A percentile compares a stretch with the other conserved stretches of the same genome.
Conservation (phyloP, 1,140 invertebrate species). For the Lamellibrachia luymesi region DNA sequence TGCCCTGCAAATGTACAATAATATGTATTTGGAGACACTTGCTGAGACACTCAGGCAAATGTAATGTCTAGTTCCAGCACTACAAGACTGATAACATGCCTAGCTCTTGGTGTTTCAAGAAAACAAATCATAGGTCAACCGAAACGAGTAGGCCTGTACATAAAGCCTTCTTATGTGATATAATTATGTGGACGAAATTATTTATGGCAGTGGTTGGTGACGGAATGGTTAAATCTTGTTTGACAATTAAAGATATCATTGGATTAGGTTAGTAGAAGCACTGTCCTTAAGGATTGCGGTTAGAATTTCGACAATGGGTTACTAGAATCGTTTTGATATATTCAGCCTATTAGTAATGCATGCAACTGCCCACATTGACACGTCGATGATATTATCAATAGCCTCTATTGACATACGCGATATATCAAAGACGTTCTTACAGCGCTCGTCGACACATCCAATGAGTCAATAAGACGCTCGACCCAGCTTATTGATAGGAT, state of each 20-base stretch:
- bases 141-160: no score
- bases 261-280: neutral
- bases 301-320: neutral
- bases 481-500: neutral
- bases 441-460: neutral
- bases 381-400: neutral
- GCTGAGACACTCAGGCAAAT: no score
- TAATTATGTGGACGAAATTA: neutral
- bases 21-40: no score
- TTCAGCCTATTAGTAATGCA: neutral
- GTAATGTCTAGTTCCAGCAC: no score
- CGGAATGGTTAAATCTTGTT: neutral
- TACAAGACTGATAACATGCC: no score
- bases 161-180: neutral
- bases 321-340: neutral
- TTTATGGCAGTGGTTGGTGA: neutral
- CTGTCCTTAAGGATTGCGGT: neutral
- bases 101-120: no score
- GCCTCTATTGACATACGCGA: neutral
- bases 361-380: neutral
- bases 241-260: neutral
- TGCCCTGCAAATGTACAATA: no score
- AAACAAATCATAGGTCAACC: no score
- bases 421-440: neutral
- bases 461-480: neutral